Evolutionary conservation across 2,113 vertebrate species (phyloP).

Genomic region (Cyanistes caeruleus): DNA sequence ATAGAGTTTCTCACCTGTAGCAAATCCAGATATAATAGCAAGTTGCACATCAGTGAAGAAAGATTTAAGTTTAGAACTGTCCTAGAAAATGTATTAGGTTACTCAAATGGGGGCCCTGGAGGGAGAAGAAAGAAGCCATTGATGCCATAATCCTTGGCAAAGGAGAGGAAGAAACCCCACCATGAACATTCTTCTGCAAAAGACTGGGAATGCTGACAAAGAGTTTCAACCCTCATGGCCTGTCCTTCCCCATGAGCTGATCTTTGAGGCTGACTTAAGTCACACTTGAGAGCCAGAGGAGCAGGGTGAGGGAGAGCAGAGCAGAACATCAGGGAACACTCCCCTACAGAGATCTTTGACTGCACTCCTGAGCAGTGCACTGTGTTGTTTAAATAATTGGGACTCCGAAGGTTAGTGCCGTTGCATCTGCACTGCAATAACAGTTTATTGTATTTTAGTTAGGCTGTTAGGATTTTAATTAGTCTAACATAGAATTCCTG

Average conservation of each 20-base stretch:
- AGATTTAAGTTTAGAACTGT: not conserved
- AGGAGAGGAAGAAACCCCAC: not conserved
- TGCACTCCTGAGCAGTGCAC: not conserved
- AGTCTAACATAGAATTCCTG: not conserved
- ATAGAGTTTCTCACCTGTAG: not conserved
- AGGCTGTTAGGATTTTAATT: slow-evolving; percentile 31
- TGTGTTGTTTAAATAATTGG: not conserved
- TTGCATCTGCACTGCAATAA: not conserved
- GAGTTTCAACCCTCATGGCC: not conserved
- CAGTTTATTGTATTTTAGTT: not conserved
- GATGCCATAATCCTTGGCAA: not conserved
- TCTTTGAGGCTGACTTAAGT: not conserved
- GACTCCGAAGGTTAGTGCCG: not conserved
- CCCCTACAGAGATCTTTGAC: not conserved
- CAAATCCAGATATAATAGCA: not conserved
- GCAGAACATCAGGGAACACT: not conserved
- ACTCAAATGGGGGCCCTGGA: not conserved
- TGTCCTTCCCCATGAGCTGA: not conserved
- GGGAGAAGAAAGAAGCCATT: not conserved
- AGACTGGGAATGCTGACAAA: not conserved
- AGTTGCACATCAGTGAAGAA: not conserved
- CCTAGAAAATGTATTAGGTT: not conserved
- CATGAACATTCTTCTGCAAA: not conserved
- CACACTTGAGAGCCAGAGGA: not conserved
- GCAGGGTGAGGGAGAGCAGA: not conserved